phyloP scores from a whole-genome alignment of 2,113 vertebrate species.

The Podarcis cretensis region DNA sequence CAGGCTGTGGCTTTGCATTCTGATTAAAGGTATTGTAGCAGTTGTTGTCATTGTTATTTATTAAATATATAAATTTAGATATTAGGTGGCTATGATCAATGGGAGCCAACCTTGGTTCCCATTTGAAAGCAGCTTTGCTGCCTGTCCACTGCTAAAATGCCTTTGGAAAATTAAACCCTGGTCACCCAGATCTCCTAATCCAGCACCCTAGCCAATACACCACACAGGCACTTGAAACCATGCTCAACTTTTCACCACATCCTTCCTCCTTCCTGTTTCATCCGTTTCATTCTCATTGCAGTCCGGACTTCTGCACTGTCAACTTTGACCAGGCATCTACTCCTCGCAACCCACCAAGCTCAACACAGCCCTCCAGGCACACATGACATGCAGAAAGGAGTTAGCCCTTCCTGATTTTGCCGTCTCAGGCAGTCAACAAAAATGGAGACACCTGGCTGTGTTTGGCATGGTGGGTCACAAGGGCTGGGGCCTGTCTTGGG shows the following conservation, averaged over 20 bases:
- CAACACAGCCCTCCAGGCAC: not conserved
- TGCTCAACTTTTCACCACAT: not conserved
- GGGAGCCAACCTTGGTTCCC: too few relatives aligned
- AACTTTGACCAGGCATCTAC: not conserved
- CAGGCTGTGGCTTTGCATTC: too few relatives aligned
- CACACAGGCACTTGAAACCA: not conserved
- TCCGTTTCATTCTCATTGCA: not conserved
- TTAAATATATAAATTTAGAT: too few relatives aligned
- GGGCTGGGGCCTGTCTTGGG: conserved; percentile 21
- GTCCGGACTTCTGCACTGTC: not conserved
- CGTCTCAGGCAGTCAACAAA: not conserved
- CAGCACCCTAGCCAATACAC: not conserved
- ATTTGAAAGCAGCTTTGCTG: too few relatives aligned
- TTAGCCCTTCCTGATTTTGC: not conserved
- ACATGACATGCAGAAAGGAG: not conserved
- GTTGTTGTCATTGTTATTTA: too few relatives aligned
- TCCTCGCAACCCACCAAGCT: not conserved
- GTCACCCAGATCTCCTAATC: not conserved
- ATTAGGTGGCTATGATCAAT: too few relatives aligned
- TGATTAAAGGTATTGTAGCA: too few relatives aligned
- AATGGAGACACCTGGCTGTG: not conserved
- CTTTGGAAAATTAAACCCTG: too few relatives aligned
- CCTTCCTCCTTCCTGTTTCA: not conserved
- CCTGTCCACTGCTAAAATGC: too few relatives aligned
- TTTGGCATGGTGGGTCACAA: not conserved